phyloP scores from a whole-genome alignment of 2,797 vertebrate genomes.

The Loris lydekkerianus region DNA sequence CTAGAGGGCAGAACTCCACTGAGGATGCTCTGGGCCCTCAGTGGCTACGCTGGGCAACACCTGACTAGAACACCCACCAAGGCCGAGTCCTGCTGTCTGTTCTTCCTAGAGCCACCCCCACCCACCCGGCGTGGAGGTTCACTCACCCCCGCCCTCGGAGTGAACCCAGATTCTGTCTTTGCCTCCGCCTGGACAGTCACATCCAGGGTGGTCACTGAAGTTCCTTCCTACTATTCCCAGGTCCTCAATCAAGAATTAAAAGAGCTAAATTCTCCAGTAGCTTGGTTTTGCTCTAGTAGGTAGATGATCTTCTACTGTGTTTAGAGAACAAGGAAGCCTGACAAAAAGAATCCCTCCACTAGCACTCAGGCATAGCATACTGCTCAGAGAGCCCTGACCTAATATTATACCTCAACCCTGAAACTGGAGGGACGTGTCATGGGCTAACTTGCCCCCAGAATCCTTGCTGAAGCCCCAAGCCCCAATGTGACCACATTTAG shows the following conservation, averaged over 20 bases:
- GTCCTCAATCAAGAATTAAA: background rate
- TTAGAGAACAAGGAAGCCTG: background rate
- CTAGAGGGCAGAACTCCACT: background rate
- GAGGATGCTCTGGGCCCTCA: background rate
- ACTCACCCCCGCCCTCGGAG: background rate
- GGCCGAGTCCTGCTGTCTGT: background rate
- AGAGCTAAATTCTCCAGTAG: background rate
- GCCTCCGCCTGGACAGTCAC: background rate
- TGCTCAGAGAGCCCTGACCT: background rate
- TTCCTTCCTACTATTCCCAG: background rate
- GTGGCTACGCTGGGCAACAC: background rate
- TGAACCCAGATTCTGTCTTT: accelerated
- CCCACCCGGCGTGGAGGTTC: no score
- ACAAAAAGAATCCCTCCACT: background rate
- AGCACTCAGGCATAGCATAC: background rate
- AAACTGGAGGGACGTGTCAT: no score
- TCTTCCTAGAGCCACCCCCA: background rate
- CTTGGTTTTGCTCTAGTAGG: background rate
- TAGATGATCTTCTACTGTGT: background rate
- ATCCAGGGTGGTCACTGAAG: background rate
- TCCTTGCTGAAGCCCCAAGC: background rate
- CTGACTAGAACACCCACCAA: background rate
- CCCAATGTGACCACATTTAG: no score
- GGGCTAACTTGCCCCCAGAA: background rate
- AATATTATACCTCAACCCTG: background rate